Evolutionary conservation across 2,888 invertebrate genomes (phyloP).

Genomic region (Crossocerus cetratus): DNA sequence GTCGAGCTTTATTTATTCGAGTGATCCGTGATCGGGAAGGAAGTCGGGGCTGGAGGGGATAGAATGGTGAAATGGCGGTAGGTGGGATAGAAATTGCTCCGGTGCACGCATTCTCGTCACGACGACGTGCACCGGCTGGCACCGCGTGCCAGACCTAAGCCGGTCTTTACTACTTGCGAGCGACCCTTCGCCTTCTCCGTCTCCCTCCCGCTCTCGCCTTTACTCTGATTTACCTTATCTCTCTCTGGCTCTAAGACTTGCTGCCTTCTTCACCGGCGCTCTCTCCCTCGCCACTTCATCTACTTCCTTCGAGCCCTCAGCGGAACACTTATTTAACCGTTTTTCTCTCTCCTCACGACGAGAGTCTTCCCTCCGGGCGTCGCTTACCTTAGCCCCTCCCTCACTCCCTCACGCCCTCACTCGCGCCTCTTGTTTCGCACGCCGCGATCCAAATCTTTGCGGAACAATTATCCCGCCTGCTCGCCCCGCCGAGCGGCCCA

Average conservation of each 20-base stretch:
- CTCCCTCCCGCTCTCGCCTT: background rate
- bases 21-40: no score
- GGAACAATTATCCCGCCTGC: no score
- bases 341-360: constrained; percentile 9
- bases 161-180: constrained; percentile 63
- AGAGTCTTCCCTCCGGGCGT: no score
- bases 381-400: background rate
- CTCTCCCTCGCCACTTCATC: constrained; percentile 9
- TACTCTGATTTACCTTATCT: background rate
- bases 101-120: constrained; percentile 65
- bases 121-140: constrained; percentile 67
- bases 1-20: no score
- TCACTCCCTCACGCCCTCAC: background rate
- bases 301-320: constrained; percentile 11
- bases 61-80: constrained; percentile 59
- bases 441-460: no score
- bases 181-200: constrained; percentile 9
- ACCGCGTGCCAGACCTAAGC: constrained; percentile 64
- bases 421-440: no score
- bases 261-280: background rate
- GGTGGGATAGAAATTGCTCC: constrained; percentile 56
- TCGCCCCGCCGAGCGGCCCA: background rate
- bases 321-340: constrained; percentile 32
- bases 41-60: no score
- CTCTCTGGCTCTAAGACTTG: no score